Conservation (phyloP, 2,888 invertebrate species). For the Agonopterix subpropinquella region DNA sequence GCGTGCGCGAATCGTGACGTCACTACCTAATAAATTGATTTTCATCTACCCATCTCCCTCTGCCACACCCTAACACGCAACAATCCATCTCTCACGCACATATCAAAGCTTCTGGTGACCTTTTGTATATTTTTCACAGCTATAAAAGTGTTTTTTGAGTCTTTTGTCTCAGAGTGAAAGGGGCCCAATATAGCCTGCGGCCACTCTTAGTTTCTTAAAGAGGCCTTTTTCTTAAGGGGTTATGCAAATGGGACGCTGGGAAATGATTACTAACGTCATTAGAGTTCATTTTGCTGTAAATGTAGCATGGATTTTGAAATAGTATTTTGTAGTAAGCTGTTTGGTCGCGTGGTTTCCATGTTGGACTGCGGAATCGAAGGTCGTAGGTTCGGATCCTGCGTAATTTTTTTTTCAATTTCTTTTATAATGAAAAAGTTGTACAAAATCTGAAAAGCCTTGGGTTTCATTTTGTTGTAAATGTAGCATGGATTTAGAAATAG, state of each 20-base stretch:
- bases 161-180: conserved; percentile 64
- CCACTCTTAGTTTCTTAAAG: conserved; percentile 1
- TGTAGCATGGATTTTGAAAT: no score
- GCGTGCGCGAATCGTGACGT: conserved; percentile 70
- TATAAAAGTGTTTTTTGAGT: conserved; percentile 49
- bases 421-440: no score
- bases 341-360: no score
- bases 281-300: neutral
- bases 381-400: no score
- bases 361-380: no score
- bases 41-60: conserved; percentile 52
- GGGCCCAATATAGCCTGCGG: conserved; percentile 45
- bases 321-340: no score
- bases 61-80: neutral
- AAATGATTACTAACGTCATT: neutral
- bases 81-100: conserved; percentile 37
- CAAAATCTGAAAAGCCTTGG: no score
- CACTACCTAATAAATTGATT: conserved; percentile 76
- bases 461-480: neutral
- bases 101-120: conserved; percentile 60
- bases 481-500: no score
- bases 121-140: conserved; percentile 66
- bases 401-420: no score
- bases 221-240: neutral
- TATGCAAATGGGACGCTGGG: neutral